Conservation (phyloP, 1,140 invertebrate species). For the Zaprionus tsacasi region DNA sequence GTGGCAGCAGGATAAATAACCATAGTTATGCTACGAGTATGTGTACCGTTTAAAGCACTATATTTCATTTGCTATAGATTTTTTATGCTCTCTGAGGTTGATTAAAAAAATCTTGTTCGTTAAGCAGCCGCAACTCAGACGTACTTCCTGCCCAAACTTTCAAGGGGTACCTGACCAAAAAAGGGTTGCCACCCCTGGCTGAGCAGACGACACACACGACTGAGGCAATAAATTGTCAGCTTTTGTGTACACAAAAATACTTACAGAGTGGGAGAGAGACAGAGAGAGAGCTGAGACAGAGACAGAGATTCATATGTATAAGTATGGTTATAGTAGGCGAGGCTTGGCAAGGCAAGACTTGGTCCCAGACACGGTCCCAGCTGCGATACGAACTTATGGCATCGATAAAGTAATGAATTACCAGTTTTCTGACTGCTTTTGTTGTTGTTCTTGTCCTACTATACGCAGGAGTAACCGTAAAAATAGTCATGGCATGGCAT, state of each 20-base stretch:
- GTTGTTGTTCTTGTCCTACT: constrained; percentile 11
- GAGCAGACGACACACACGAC: constrained; percentile 40
- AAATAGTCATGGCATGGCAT: constrained; percentile 26
- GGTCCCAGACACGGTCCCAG: constrained; percentile 58
- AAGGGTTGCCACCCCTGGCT: constrained; percentile 34
- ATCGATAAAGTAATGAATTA: constrained; percentile 82
- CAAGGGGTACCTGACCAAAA: constrained; percentile 5
- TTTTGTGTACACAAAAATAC: constrained; percentile 60
- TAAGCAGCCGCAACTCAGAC: constrained; percentile 1
- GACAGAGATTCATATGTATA: constrained; percentile 13
- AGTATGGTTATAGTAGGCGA: not conserved
- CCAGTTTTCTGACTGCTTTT: constrained; percentile 31
- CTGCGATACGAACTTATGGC: constrained; percentile 68
- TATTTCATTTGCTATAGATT: not conserved
- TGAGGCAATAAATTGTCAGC: constrained; percentile 71
- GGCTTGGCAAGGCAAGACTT: constrained; percentile 11
- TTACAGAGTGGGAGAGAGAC: constrained; percentile 12
- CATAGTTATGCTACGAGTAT: not conserved
- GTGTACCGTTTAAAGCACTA: not conserved
- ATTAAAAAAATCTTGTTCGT: not conserved
- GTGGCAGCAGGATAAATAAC: not conserved
- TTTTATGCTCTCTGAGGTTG: not conserved
- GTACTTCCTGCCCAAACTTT: not conserved
- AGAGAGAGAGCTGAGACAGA: constrained; percentile 5
- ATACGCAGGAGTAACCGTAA: constrained; percentile 24